Percentiles rank a stretch among this genome's conserved stretches.
Evolutionary conservation across 2,113 vertebrate genomes (phyloP).

Genomic region (Phyllostomus discolor): DNA sequence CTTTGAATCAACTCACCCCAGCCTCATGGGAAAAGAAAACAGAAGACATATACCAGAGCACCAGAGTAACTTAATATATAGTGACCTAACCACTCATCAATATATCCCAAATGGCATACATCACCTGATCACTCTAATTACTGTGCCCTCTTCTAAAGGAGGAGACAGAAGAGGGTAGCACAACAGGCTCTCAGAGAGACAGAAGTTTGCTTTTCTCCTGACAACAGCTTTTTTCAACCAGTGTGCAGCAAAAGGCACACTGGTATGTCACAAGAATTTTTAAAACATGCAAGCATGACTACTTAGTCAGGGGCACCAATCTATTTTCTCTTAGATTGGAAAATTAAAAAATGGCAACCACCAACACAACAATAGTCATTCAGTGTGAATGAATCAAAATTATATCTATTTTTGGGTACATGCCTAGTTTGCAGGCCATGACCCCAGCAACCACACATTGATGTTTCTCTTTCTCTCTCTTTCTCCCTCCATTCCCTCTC

Average conservation of each 20-base stretch:
- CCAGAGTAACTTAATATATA: not conserved
- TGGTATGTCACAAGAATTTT: not conserved
- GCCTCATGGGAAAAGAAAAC: not conserved
- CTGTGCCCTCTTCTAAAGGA: not conserved
- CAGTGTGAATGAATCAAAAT: not conserved
- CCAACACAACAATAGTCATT: not conserved
- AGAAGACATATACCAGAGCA: not conserved
- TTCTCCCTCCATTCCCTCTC: too few relatives aligned
- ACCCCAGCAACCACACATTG: too few relatives aligned
- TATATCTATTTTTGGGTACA: not conserved
- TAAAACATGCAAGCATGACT: not conserved
- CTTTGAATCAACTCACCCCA: not conserved
- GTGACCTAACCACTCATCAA: not conserved
- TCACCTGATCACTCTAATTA: not conserved
- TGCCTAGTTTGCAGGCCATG: too few relatives aligned
- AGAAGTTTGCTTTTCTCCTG: not conserved
- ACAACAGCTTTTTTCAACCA: not conserved
- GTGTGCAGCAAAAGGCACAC: not conserved
- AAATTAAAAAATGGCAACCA: not conserved
- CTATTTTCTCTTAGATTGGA: not conserved
- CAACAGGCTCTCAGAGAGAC: not conserved
- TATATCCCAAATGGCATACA: not conserved
- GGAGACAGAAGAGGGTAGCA: not conserved
- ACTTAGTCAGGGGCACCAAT: not conserved
- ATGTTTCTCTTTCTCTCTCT: too few relatives aligned